phyloP scores from a whole-genome alignment of 2,113 vertebrate species.

The Chiloscyllium plagiosum region DNA sequence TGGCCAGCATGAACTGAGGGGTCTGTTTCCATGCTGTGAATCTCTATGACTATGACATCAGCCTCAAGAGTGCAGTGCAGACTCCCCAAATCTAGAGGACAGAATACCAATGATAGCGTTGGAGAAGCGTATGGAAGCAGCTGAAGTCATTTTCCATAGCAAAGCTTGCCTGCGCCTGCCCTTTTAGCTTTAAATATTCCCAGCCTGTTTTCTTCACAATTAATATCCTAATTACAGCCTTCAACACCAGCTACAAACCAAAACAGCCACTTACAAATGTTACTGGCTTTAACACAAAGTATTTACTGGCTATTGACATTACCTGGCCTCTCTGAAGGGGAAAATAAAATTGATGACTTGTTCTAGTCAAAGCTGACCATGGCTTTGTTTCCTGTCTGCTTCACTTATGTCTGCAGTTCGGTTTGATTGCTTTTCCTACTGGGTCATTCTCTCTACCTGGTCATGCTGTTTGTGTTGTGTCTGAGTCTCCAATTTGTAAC shows the following conservation, averaged over 20 bases:
- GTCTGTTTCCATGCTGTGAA: too few relatives aligned
- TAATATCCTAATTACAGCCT: background rate
- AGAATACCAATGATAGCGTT: too few relatives aligned
- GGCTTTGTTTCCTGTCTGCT: background rate
- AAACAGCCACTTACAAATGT: background rate
- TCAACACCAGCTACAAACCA: background rate
- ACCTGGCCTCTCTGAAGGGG: background rate
- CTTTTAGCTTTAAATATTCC: background rate
- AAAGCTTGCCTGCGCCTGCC: background rate
- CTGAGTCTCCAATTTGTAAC: background rate
- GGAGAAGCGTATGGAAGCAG: too few relatives aligned
- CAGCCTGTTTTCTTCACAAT: background rate
- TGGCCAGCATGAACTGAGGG: too few relatives aligned
- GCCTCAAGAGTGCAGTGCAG: too few relatives aligned
- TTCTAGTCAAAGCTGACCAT: background rate
- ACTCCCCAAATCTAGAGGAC: too few relatives aligned
- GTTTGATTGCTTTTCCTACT: background rate
- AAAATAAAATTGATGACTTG: background rate
- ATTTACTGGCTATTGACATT: background rate
- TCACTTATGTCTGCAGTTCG: background rate
- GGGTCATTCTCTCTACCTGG: background rate
- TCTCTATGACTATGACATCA: too few relatives aligned
- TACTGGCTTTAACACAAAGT: background rate
- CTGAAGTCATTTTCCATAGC: background rate
- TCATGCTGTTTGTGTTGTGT: background rate